phyloP scores from a whole-genome alignment of 2,113 vertebrate genomes.

The Atrichornis clamosus region DNA sequence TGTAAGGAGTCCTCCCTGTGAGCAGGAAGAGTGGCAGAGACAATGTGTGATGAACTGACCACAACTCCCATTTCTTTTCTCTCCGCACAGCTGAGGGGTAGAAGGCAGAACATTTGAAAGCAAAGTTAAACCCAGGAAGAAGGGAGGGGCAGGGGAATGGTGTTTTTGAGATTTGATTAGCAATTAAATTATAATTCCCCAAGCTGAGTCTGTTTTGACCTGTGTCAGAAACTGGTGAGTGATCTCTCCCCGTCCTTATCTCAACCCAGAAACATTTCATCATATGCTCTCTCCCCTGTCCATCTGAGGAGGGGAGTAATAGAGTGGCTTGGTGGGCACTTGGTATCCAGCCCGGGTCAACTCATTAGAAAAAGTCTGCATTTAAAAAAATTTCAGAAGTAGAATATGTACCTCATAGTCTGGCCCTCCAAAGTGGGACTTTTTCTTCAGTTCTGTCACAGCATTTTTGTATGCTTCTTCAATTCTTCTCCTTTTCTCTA shows the following conservation, averaged over 20 bases:
- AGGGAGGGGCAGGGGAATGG: background rate
- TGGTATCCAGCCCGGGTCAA: background rate
- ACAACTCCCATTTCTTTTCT: background rate
- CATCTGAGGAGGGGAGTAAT: background rate
- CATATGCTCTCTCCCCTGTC: background rate
- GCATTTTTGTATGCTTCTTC: slow-evolving; percentile 93
- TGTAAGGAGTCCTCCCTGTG: background rate
- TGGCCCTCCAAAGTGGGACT: slow-evolving; percentile 94
- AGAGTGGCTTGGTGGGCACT: background rate
- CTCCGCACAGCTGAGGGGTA: background rate
- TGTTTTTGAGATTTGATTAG: background rate
- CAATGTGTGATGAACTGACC: background rate
- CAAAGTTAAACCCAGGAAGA: background rate
- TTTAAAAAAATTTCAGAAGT: background rate
- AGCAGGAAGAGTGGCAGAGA: background rate
- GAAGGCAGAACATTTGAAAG: background rate
- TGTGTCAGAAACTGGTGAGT: background rate
- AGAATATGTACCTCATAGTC: slow-evolving; percentile 88
- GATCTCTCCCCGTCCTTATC: background rate
- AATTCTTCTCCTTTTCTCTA: slow-evolving; percentile 84
- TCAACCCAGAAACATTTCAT: background rate
- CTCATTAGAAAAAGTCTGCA: background rate
- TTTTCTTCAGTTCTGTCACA: slow-evolving; percentile 91
- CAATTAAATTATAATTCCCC: background rate
- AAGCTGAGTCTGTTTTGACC: background rate